Evolutionary conservation across 2,888 invertebrate genomes (phyloP).

Genomic region (Teinopalpus imperialis): DNA sequence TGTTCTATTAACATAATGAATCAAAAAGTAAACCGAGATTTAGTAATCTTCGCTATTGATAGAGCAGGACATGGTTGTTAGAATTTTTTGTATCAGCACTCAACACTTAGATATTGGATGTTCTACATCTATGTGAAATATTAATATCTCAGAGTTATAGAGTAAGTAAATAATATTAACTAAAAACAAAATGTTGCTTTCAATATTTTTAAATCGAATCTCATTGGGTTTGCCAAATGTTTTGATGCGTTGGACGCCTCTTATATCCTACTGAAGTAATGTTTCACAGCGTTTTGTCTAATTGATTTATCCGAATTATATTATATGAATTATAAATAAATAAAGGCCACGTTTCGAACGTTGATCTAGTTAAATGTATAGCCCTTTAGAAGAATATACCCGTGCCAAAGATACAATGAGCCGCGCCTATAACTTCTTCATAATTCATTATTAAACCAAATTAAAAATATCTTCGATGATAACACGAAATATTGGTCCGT

Average conservation of each 20-base stretch:
- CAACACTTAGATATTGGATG: too few species aligned
- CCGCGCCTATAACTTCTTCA: too few species aligned
- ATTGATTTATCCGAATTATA: slow-evolving; percentile 22
- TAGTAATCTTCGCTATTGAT: too few species aligned
- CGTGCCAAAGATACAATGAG: slow-evolving; percentile 20
- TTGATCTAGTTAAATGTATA: slow-evolving; percentile 5
- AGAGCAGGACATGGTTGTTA: too few species aligned
- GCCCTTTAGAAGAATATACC: slow-evolving; percentile 9
- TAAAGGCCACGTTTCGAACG: neutral
- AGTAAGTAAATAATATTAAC: slow-evolving; percentile 16
- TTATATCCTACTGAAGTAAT: neutral
- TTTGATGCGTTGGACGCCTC: slow-evolving; percentile 10
- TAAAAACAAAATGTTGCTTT: neutral
- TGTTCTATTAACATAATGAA: too few species aligned
- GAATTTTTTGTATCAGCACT: too few species aligned
- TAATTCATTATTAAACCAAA: too few species aligned
- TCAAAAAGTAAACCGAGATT: too few species aligned
- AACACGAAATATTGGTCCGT: too few species aligned
- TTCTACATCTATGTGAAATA: slow-evolving; percentile 4
- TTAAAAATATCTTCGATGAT: too few species aligned
- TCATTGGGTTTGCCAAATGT: slow-evolving; percentile 17
- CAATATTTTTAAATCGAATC: neutral
- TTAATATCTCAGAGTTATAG: slow-evolving; percentile 17
- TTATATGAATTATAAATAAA: slow-evolving; percentile 4
- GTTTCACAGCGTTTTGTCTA: neutral